Conservation (phyloP, 2,888 invertebrate genomes). For the Apocheima hispidaria region DNA sequence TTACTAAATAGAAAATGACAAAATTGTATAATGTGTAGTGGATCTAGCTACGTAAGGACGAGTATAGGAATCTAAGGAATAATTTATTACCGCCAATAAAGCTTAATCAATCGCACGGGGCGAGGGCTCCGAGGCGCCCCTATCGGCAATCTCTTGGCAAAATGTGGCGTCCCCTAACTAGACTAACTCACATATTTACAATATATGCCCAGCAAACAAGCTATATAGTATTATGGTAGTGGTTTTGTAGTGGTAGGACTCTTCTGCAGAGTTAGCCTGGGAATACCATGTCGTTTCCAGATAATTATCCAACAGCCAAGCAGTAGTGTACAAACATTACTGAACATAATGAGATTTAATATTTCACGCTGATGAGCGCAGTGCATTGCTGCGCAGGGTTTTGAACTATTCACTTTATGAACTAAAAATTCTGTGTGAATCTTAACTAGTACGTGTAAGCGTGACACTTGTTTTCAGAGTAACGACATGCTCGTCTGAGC, state of each 20-base stretch:
- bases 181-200: conserved; percentile 62
- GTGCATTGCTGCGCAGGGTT: too few relatives aligned
- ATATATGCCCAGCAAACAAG: conserved; percentile 43
- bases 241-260: neutral
- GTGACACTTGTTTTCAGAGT: too few relatives aligned
- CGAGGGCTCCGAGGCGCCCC: conserved; percentile 64
- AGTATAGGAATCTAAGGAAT: conserved; percentile 42
- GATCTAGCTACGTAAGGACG: conserved; percentile 20
- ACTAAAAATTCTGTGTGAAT: too few relatives aligned
- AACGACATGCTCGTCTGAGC: too few relatives aligned
- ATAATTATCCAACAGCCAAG: too few relatives aligned
- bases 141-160: conserved; percentile 63
- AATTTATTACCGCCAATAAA: conserved; percentile 78
- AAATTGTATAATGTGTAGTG: neutral
- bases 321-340: too few relatives aligned
- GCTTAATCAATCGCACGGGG: conserved; percentile 75
- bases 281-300: too few relatives aligned
- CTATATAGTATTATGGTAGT: neutral
- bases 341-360: too few relatives aligned
- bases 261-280: too few relatives aligned
- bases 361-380: too few relatives aligned
- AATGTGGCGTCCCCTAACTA: conserved; percentile 51
- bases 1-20: neutral
- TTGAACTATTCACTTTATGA: too few relatives aligned
- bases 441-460: too few relatives aligned